Evolutionary conservation across 2,888 invertebrate genomes (phyloP).

Genomic region (Cataglyphis cursor): DNA sequence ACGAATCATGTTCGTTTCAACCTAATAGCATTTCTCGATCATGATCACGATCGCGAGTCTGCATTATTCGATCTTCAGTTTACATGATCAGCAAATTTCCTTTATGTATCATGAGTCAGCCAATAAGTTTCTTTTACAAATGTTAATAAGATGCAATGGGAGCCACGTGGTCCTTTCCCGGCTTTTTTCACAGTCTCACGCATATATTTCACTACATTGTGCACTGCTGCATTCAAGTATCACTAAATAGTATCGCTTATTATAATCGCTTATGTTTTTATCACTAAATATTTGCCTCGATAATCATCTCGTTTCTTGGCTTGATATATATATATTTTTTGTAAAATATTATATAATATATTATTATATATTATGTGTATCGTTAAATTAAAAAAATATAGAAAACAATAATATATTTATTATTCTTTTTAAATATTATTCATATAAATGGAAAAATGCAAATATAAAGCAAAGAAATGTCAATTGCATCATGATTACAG

Average conservation of each 20-base stretch:
- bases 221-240: background rate
- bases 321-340: background rate
- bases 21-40: slow-evolving; percentile 8
- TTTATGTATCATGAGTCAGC: slow-evolving; percentile 38
- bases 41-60: background rate
- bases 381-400: background rate
- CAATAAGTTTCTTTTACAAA: slow-evolving; percentile 15
- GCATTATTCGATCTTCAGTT: background rate
- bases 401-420: background rate
- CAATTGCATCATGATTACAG: background rate
- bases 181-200: slow-evolving; percentile 10
- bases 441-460: background rate
- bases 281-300: background rate
- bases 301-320: background rate
- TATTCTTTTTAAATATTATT: slow-evolving; percentile 17
- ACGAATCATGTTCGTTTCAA: background rate
- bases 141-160: background rate
- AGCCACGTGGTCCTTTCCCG: background rate
- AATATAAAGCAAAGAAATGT: background rate
- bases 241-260: background rate
- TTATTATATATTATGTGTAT: background rate
- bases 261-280: background rate
- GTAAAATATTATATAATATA: background rate
- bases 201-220: slow-evolving; percentile 27
- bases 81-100: background rate